These are phyloP conservation scores for Eudyptes chrysolophus DNA, from an alignment of 2,113 vertebrate species.

Conservation along the genomic window DNA sequence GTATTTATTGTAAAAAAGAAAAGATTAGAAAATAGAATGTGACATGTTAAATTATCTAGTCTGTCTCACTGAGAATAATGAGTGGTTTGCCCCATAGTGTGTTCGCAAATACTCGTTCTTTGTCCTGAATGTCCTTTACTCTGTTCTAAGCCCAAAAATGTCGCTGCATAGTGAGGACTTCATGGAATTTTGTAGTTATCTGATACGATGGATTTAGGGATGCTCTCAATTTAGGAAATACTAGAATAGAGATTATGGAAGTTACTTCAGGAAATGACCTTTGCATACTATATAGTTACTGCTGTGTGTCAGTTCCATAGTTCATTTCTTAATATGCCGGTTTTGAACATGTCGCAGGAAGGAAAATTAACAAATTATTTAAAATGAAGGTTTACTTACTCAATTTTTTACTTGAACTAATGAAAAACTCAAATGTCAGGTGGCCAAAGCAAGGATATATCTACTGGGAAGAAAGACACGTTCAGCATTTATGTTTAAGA, in stretches of 20 bases:
- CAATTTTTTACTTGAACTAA: not conserved
- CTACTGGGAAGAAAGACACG: not conserved
- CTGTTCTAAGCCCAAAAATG: not conserved
- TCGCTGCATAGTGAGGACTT: not conserved
- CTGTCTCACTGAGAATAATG: not conserved
- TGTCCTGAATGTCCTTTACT: not conserved
- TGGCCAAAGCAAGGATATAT: not conserved
- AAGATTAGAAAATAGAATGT: not conserved
- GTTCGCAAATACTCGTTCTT: not conserved
- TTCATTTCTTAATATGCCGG: not conserved
- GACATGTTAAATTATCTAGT: accelerated
- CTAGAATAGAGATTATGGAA: not conserved
- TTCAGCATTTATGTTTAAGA: not conserved
- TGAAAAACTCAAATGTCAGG: not conserved
- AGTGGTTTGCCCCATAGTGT: not conserved
- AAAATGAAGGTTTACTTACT: not conserved
- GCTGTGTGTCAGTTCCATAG: not conserved
- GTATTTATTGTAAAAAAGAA: not conserved
- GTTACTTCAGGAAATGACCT: not conserved
- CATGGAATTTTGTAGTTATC: not conserved
- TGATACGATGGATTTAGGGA: not conserved
- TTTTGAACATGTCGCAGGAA: not conserved
- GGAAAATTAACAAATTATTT: not conserved
- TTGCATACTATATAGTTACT: not conserved
- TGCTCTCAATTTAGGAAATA: not conserved